Base-by-base conservation (phyloP, 2,888 invertebrate species). In the Drosophila robusta region DNA sequence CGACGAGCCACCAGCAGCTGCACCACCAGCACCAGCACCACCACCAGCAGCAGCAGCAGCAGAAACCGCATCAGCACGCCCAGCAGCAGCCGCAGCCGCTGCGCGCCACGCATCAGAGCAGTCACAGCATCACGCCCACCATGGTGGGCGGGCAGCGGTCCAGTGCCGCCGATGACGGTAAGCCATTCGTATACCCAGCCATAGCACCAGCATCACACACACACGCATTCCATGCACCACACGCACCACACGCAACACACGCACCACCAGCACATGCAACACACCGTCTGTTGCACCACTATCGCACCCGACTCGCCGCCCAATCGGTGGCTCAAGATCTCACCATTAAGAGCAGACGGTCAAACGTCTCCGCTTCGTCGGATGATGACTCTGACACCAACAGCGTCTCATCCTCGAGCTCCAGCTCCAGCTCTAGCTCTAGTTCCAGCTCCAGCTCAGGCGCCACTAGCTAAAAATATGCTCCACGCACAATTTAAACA, bases 291-390 rank as follows among this genome's bases (percentile, higher is more conserved):
- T 34, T 36, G 41, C 61, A 65, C 67, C 47, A 58, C 12, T 69
- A 80, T 69, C 45, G 42, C 46, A 82, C 85, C 11, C 70, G 72
- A 62, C 62, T 58, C 45, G 78, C 81, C 71, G 60, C 66, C 68
- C 85, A 85, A 79, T 16, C 50, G 69, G 73, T 76, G 79, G 73
- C 87, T 46, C 72, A 89, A 81, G 83, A 90, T 78, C 61, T 90
- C 57, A 78, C 78, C 63, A 75, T 73, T 44, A 89, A 80, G 58
- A 47, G 7, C 12, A 55, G 56, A 29, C 58, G 45, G 26, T 24
- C 60, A 5, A 62, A 44, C 24, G 58, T 29, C 45, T 34, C 16
- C 7, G 58, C 51, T 62, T 68, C 41, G 14, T 54, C 49, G 38
- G 65, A 71, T 44, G 71, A 49, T 29, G 67, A 57, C 54, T 42